Base-by-base conservation (phyloP, 2,888 invertebrate genomes). In the Macaria liturata region DNA sequence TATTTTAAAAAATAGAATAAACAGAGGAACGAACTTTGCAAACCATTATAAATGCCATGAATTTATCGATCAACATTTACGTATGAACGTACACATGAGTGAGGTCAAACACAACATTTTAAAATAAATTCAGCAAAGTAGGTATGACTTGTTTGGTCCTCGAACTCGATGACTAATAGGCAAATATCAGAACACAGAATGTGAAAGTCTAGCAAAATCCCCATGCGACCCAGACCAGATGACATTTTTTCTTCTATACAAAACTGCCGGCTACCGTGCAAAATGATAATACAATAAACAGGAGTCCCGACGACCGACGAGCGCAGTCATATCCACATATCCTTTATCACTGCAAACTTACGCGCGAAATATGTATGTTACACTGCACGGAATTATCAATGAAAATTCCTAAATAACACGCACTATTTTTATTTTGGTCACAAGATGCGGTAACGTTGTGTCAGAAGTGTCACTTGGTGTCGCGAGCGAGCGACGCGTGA, bases 301-400 rank as follows among this genome's bases (percentile, higher is more conserved):
- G 75, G 72, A 72, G 45, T 66, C 73, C 67, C 69, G 71, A 74
- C 72, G 71, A 75, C 74, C 81, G 76, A 81, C 84, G 80, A 83
- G 47, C 80, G 80, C 73, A 84, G 84, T 83, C 84, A 83, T 76
- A 81, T 86, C 86, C 89, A 88, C 87, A 83, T 80, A 84, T 82
- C 75, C 75, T 71, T 83, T 85, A 86, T 83, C 83, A 84, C 81
- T 77, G 74, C 66, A 75, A 79, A 86, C 84, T 86, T 86, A 84
- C 82, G 66, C 67, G 47, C 72, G 5, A 51, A 67, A 42, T 8
- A 42, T n/a, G 9, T 8, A 69, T 71, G 20, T 20, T 20, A 20
- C 75, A 76, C 72, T 65, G 66, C 69, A 67, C 72, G 61, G 60
- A 59, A 56, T 49, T 65, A 66, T 72, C 62, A 71, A 71, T 70